phyloP scores from a whole-genome alignment of 2,797 vertebrate species.

The Pteropus rufus region DNA sequence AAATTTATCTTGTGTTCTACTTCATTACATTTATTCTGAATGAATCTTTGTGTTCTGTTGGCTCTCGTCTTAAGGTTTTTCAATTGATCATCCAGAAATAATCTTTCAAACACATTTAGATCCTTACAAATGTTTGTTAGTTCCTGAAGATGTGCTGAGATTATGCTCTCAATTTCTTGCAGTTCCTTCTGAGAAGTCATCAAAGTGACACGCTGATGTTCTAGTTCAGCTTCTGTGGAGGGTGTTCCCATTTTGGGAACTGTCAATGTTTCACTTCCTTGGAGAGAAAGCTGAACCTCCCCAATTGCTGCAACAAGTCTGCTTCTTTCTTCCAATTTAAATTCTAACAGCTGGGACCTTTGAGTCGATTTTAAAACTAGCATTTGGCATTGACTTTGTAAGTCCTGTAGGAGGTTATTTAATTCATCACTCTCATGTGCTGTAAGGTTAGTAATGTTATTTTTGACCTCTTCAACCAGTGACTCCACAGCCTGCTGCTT shows the following conservation, averaged over 20 bases:
- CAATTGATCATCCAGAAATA: slow-evolving; percentile 82
- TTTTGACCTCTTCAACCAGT: slow-evolving; percentile 84
- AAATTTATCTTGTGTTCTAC: slow-evolving; percentile 69
- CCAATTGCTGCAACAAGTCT: slow-evolving; percentile 86
- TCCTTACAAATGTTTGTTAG: slow-evolving; percentile 78
- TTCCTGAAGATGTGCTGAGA: slow-evolving; percentile 84
- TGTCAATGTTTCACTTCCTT: slow-evolving; percentile 79
- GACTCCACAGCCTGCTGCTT: slow-evolving; percentile 85
- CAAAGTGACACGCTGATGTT: slow-evolving; percentile 77
- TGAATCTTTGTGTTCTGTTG: slow-evolving; percentile 74
- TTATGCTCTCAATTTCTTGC: slow-evolving; percentile 82
- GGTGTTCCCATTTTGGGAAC: slow-evolving; percentile 68
- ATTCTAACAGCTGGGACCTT: slow-evolving; percentile 87
- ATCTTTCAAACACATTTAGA: slow-evolving; percentile 81
- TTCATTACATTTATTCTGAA: slow-evolving; percentile 77
- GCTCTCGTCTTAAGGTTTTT: slow-evolving; percentile 79
- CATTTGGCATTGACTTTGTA: slow-evolving; percentile 86
- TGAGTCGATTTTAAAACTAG: slow-evolving; percentile 85
- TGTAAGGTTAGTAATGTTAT: slow-evolving; percentile 81
- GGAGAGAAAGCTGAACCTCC: slow-evolving; percentile 87
- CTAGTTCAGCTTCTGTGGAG: slow-evolving; percentile 78
- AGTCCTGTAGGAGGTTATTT: slow-evolving; percentile 79
- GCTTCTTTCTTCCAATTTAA: slow-evolving; percentile 88
- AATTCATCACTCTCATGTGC: slow-evolving; percentile 83
- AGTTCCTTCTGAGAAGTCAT: slow-evolving; percentile 83